Evolutionary conservation across 2,888 invertebrate species (phyloP).

Genomic region (Acleris holmiana): DNA sequence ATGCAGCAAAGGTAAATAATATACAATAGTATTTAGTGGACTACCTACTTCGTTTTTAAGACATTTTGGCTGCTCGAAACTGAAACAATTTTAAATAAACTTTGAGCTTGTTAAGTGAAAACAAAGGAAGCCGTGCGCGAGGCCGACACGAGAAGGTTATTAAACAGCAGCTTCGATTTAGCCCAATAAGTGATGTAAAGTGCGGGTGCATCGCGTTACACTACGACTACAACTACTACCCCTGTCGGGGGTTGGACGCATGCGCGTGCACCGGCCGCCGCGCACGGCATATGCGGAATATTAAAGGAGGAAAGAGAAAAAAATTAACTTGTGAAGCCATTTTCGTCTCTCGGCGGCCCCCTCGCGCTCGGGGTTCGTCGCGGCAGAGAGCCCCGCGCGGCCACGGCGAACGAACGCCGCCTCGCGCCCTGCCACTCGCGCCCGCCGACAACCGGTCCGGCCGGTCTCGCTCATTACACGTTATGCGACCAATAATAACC

Average conservation of each 20-base stretch:
- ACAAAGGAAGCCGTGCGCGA: slow-evolving; percentile 72
- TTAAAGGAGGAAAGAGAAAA: slow-evolving; percentile 85
- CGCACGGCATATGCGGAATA: slow-evolving; percentile 84
- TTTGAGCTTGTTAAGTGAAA: slow-evolving; percentile 49
- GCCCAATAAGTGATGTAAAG: slow-evolving; percentile 83
- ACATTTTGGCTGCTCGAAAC: too few species aligned
- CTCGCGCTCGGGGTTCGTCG: slow-evolving; percentile 72
- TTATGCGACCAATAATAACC: slow-evolving; percentile 66
- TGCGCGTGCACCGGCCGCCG: slow-evolving; percentile 78
- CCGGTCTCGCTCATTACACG: slow-evolving; percentile 63
- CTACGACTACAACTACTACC: slow-evolving; percentile 69
- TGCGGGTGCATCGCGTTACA: slow-evolving; percentile 72
- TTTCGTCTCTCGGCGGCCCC: slow-evolving; percentile 81
- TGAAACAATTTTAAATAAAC: slow-evolving; percentile 35
- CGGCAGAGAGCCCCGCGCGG: slow-evolving; percentile 74
- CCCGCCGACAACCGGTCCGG: slow-evolving; percentile 58
- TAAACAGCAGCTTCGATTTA: slow-evolving; percentile 81
- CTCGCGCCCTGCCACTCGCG: slow-evolving; percentile 32
- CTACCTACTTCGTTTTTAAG: too few species aligned
- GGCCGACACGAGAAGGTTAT: slow-evolving; percentile 80
- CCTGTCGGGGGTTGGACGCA: slow-evolving; percentile 68
- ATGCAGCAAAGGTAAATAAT: too few species aligned
- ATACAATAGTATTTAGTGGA: too few species aligned
- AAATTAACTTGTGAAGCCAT: slow-evolving; percentile 85
- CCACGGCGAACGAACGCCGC: slow-evolving; percentile 63